phyloP scores from a whole-genome alignment of 1,140 invertebrate species.

The Artemia franciscana region DNA sequence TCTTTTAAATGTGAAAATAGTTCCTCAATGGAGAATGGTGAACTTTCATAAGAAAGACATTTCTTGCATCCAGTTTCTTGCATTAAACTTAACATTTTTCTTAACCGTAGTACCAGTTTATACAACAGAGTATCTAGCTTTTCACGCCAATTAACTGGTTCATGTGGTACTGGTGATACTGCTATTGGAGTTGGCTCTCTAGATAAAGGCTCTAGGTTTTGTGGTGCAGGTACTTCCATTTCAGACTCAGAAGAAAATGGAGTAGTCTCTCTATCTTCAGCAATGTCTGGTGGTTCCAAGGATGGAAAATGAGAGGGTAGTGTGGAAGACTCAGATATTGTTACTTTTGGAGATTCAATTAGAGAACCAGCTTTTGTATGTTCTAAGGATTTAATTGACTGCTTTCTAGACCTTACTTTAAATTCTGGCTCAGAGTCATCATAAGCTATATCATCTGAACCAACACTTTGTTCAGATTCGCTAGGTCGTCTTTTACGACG shows the following conservation, averaged over 20 bases:
- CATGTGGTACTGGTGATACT: background rate
- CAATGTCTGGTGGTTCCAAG: background rate
- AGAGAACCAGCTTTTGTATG: background rate
- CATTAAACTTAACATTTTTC: constrained; percentile 3
- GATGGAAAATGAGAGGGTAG: background rate
- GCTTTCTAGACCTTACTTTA: background rate
- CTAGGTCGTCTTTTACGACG: background rate
- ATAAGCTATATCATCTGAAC: background rate
- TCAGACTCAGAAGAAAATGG: background rate
- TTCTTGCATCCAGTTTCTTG: constrained; percentile 3
- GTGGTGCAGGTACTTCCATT: background rate
- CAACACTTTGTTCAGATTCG: background rate
- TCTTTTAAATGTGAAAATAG: constrained; percentile 7
- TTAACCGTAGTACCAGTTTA: constrained; percentile 8
- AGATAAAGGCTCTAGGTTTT: constrained; percentile 3
- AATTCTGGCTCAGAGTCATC: background rate
- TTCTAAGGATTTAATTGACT: background rate
- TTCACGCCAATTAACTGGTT: constrained; percentile 5
- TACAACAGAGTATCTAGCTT: constrained; percentile 8
- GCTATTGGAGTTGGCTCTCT: background rate
- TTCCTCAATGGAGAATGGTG: constrained; percentile 3
- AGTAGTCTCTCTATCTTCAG: background rate
- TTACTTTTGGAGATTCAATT: background rate
- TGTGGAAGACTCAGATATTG: background rate
- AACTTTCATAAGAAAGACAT: constrained; percentile 6